A percentile compares a stretch with the other conserved stretches of the same genome.
phyloP scores from a whole-genome alignment of 2,888 invertebrate species.

The Myopa tessellatipennis region DNA sequence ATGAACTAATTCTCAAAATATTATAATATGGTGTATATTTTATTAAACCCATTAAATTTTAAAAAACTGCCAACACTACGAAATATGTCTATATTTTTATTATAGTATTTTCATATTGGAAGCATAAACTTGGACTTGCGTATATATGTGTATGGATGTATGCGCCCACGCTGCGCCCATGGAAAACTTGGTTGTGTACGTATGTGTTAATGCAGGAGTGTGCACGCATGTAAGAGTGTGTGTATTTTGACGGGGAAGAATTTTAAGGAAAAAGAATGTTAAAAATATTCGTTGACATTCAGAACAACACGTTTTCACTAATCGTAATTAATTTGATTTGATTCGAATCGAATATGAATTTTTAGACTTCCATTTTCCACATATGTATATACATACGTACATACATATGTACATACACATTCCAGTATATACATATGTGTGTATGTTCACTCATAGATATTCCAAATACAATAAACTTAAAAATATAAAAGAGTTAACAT shows the following conservation, averaged over 20 bases:
- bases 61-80: neutral
- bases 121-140: conserved; percentile 55
- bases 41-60: neutral
- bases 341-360: neutral
- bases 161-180: neutral
- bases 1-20: conserved; percentile 34
- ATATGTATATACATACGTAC: neutral
- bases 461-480: too few relatives aligned
- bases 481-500: too few relatives aligned
- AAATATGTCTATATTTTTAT: conserved; percentile 23
- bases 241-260: too few relatives aligned
- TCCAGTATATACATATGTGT: neutral
- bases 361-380: neutral
- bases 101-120: conserved; percentile 39
- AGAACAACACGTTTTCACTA: too few relatives aligned
- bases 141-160: conserved; percentile 1
- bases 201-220: too few relatives aligned
- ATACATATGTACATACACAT: neutral
- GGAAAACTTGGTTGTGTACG: neutral
- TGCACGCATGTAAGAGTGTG: too few relatives aligned
- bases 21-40: conserved; percentile 17
- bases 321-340: conserved; percentile 7
- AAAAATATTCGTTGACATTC: too few relatives aligned
- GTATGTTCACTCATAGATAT: neutral
- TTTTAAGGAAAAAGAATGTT: too few relatives aligned